A percentile compares a stretch with the other conserved stretches of the same genome.
Conservation (phyloP, 2,797 vertebrate genomes). For the Aselliscus stoliczkanus region DNA sequence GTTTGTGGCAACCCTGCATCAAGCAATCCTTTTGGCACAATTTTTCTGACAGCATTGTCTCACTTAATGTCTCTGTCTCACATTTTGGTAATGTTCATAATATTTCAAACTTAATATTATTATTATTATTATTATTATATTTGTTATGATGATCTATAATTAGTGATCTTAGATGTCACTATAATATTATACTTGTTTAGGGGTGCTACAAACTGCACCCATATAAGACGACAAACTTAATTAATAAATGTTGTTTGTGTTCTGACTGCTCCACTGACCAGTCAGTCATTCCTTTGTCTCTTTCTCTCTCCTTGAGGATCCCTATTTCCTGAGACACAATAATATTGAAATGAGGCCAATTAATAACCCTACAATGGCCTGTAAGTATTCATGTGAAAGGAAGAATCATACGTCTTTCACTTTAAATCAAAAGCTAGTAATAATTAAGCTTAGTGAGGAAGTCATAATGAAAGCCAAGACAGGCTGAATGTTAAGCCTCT, state of each 20-base stretch:
- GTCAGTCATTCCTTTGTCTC: not conserved
- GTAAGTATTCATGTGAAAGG: not conserved
- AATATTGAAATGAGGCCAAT: not conserved
- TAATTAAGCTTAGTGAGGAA: not conserved
- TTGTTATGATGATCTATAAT: not conserved
- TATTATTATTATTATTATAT: not conserved
- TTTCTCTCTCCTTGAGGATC: not conserved
- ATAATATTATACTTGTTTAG: not conserved
- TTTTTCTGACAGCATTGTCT: not conserved
- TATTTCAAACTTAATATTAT: not conserved
- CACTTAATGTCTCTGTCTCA: not conserved
- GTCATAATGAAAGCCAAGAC: not conserved
- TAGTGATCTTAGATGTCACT: not conserved
- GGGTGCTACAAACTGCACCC: not conserved
- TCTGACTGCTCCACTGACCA: not conserved
- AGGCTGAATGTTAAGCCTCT: not conserved
- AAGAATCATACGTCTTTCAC: not conserved
- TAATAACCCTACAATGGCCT: not conserved
- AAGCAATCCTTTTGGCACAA: not conserved
- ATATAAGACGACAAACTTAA: not conserved
- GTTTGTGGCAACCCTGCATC: not conserved
- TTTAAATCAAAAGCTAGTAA: not conserved
- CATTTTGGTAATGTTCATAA: not conserved
- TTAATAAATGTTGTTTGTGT: not conserved
- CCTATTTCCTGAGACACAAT: not conserved